These are phyloP conservation scores for Drosophila cognata DNA, from an alignment of 2,888 invertebrate genomes.

Conservation along the genomic window DNA sequence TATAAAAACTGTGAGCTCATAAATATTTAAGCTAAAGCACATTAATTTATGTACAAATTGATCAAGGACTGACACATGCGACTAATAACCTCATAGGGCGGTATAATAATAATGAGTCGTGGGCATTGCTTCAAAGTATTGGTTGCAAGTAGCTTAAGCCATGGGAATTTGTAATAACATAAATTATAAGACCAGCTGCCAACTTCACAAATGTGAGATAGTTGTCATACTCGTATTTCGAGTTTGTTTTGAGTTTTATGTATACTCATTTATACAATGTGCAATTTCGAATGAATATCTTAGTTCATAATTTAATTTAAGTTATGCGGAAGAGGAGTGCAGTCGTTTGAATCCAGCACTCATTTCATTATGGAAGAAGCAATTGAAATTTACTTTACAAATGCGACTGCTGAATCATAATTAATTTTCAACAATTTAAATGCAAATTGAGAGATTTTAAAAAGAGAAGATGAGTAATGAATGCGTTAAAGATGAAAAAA, in stretches of 20 bases:
- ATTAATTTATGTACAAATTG: constrained; percentile 2
- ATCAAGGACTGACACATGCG: constrained; percentile 15
- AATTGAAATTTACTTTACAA: neutral
- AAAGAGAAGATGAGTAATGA: neutral
- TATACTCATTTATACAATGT: neutral
- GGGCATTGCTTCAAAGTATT: neutral
- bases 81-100: constrained; percentile 8
- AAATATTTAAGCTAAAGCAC: neutral
- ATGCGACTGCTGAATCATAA: neutral
- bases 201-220: neutral
- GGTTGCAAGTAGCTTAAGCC: neutral
- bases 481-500: neutral
- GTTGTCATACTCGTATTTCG: neutral
- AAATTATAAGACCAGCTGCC: neutral
- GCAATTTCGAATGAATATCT: neutral
- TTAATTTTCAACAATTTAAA: neutral
- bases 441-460: neutral
- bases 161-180: neutral
- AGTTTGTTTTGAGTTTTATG: neutral
- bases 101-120: constrained; percentile 1
- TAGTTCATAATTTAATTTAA: neutral
- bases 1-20: constrained; percentile 3
- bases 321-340: neutral
- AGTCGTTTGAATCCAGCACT: neutral
- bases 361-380: neutral